phyloP scores from a whole-genome alignment of 2,113 vertebrate genomes.

The Plecturocebus donacophilus region DNA sequence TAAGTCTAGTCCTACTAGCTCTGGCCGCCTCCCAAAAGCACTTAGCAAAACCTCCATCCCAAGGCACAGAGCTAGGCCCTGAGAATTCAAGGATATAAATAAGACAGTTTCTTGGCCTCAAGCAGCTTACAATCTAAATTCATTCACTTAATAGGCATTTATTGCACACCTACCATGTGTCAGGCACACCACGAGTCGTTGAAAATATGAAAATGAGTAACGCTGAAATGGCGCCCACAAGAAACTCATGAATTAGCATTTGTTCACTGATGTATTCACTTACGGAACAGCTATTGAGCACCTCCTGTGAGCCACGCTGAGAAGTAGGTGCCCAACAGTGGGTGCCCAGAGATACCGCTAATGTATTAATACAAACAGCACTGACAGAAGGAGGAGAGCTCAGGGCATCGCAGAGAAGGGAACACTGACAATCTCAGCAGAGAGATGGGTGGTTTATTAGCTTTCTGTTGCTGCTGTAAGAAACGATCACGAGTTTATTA shows the following conservation, averaged over 20 bases:
- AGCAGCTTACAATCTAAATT: neutral
- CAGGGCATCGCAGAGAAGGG: neutral
- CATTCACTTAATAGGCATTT: neutral
- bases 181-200: neutral
- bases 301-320: neutral
- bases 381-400: neutral
- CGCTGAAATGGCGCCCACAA: neutral
- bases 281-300: neutral
- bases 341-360: neutral
- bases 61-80: neutral
- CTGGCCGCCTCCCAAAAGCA: neutral
- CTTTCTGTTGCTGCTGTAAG: neutral
- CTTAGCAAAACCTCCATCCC: neutral
- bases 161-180: neutral
- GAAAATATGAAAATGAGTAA: neutral
- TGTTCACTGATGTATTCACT: neutral
- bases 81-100: neutral
- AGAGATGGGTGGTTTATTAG: neutral
- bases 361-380: no score
- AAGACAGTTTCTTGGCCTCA: neutral
- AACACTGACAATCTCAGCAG: neutral
- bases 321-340: neutral
- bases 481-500: neutral
- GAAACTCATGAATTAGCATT: neutral
- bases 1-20: no score